Percentiles rank a stretch among this genome's conserved stretches.
These are phyloP conservation scores for Cyrtorhinus lividipennis DNA, from an alignment of 1,140 invertebrate genomes.

Conservation along the genomic window DNA sequence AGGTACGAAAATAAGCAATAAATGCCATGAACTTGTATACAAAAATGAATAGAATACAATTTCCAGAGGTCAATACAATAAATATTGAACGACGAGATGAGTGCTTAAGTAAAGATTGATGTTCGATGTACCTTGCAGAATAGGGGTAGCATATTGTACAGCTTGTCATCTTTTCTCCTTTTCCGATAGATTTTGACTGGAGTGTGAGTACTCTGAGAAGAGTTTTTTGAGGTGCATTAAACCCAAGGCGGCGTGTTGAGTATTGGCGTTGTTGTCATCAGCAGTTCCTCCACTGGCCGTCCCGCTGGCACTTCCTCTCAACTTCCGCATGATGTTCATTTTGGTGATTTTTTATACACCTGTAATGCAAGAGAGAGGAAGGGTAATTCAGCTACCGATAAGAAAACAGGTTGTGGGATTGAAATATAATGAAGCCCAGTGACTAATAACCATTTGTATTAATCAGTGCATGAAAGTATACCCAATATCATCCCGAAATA, in stretches of 20 bases:
- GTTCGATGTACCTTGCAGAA: conserved; percentile 77
- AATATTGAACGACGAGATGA: background rate
- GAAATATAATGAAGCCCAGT: too few species aligned
- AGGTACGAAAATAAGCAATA: conserved; percentile 21
- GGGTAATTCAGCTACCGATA: too few species aligned
- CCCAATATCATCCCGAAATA: too few species aligned
- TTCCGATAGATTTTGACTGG: conserved; percentile 60
- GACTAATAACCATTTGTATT: too few species aligned
- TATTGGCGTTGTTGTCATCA: conserved; percentile 36
- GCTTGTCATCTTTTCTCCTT: conserved; percentile 78
- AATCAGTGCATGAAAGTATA: too few species aligned
- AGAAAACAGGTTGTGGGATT: too few species aligned
- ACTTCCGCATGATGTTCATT: conserved; percentile 78
- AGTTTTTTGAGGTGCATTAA: conserved; percentile 92
- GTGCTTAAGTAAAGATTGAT: background rate
- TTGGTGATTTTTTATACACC: too few species aligned
- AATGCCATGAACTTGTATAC: background rate
- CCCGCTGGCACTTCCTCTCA: conserved; percentile 42
- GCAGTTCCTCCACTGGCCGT: conserved; percentile 33
- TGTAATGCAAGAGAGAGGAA: too few species aligned
- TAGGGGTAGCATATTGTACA: conserved; percentile 95
- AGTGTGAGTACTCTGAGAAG: conserved; percentile 85
- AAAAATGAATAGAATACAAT: background rate
- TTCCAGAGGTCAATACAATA: background rate
- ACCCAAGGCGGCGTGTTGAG: conserved; percentile 70